These are phyloP conservation scores for Erethizon dorsatum DNA, from an alignment of 2,797 vertebrate genomes.

Conservation along the genomic window DNA sequence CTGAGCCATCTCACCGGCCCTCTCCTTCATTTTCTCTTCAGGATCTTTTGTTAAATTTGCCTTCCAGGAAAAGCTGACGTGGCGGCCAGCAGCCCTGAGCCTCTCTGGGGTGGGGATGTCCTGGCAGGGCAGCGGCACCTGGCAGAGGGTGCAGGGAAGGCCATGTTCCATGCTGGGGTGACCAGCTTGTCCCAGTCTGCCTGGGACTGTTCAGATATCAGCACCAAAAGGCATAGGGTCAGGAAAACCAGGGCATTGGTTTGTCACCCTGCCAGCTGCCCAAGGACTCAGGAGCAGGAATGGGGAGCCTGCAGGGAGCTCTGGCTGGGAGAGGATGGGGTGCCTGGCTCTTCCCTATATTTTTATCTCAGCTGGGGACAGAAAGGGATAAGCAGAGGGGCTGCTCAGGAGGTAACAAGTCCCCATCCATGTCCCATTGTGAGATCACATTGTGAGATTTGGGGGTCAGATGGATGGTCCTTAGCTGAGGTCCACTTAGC, in stretches of 20 bases:
- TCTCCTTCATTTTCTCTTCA: conserved; percentile 37
- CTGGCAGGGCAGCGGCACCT: background rate
- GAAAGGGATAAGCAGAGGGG: background rate
- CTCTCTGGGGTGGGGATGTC: background rate
- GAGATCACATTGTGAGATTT: too few species aligned
- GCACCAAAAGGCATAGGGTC: background rate
- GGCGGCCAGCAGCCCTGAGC: conserved; percentile 16
- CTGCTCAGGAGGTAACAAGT: background rate
- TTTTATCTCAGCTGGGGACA: background rate
- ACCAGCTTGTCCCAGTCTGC: background rate
- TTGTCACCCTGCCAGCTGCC: background rate
- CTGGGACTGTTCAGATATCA: background rate
- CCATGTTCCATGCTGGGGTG: background rate
- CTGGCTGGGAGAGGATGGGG: background rate
- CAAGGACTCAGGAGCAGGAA: background rate
- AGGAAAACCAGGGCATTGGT: too few species aligned
- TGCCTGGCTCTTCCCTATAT: background rate
- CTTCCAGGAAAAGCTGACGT: conserved; percentile 72
- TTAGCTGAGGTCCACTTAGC: background rate
- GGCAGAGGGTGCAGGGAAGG: background rate
- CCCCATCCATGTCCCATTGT: background rate
- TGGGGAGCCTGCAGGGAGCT: background rate
- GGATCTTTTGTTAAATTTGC: background rate
- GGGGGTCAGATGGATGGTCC: background rate
- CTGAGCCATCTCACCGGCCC: too few species aligned